Evolutionary conservation across 2,797 vertebrate genomes (phyloP).

Genomic region (Gadopsis bispinosus): DNA sequence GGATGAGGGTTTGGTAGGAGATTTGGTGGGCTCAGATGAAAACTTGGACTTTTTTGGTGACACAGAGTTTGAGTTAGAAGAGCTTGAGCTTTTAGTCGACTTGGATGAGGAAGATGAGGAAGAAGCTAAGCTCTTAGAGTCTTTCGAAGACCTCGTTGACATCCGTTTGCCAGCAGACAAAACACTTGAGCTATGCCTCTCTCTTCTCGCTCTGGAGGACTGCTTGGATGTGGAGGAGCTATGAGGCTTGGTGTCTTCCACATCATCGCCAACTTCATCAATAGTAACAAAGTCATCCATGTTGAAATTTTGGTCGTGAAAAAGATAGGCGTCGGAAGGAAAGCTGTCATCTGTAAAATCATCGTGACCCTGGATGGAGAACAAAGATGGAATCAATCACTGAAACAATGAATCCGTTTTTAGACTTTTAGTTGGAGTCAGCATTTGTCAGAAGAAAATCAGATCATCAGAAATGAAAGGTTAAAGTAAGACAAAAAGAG

Average conservation of each 20-base stretch:
- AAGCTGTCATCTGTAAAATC: slow-evolving; percentile 73
- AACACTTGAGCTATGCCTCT: not conserved
- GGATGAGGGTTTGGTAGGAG: not conserved
- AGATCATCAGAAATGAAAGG: not conserved
- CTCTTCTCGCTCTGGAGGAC: slow-evolving; percentile 11
- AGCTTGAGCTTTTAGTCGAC: slow-evolving; percentile 9
- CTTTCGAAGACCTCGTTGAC: slow-evolving; percentile 4
- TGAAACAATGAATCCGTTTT: not conserved
- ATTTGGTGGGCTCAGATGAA: slow-evolving; percentile 24
- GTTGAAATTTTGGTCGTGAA: slow-evolving; percentile 76
- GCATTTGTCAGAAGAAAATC: not conserved
- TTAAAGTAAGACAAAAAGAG: not conserved
- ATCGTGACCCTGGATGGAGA: not conserved
- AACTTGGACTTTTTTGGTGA: slow-evolving; percentile 18
- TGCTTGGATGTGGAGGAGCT: not conserved
- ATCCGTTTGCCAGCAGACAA: slow-evolving; percentile 6
- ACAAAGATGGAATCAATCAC: not conserved
- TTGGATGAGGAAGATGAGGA: slow-evolving; percentile 37
- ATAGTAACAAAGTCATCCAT: slow-evolving; percentile 94
- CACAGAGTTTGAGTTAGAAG: not conserved
- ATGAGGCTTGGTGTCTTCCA: not conserved
- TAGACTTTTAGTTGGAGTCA: not conserved
- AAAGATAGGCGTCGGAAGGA: slow-evolving; percentile 49
- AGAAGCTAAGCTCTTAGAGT: slow-evolving; percentile 10
- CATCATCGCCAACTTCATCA: slow-evolving; percentile 90